Conservation (phyloP, 2,797 vertebrate genomes). For the Platalea minor region DNA sequence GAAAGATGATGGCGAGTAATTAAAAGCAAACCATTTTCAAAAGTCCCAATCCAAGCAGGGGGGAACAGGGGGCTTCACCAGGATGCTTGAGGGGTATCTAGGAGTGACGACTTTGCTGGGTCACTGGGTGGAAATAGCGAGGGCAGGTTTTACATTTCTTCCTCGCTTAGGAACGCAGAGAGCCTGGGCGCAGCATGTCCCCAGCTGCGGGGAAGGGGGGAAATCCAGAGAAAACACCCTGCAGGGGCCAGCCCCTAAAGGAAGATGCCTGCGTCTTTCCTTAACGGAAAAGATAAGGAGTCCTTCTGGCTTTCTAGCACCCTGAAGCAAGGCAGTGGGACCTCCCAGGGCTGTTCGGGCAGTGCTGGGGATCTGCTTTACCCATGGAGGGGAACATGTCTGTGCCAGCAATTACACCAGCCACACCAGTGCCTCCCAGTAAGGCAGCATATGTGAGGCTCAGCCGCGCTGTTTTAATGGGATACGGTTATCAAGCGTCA, state of each 20-base stretch:
- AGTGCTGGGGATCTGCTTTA: neutral
- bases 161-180: fast-evolving
- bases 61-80: neutral
- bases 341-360: neutral
- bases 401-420: fast-evolving
- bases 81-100: neutral
- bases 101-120: neutral
- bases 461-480: neutral
- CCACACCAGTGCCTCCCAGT: neutral
- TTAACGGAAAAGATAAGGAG: fast-evolving
- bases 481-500: neutral
- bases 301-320: neutral
- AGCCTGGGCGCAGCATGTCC: fast-evolving
- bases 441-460: neutral
- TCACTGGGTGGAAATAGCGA: neutral
- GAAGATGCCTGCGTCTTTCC: neutral
- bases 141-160: neutral
- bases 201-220: neutral
- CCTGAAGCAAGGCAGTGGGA: fast-evolving
- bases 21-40: neutral
- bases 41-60: neutral
- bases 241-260: neutral
- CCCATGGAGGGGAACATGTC: neutral
- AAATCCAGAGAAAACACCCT: neutral
- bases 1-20: neutral